Base-by-base conservation (phyloP, 1,140 invertebrate genomes). In the Drosophila quadrilineata region DNA sequence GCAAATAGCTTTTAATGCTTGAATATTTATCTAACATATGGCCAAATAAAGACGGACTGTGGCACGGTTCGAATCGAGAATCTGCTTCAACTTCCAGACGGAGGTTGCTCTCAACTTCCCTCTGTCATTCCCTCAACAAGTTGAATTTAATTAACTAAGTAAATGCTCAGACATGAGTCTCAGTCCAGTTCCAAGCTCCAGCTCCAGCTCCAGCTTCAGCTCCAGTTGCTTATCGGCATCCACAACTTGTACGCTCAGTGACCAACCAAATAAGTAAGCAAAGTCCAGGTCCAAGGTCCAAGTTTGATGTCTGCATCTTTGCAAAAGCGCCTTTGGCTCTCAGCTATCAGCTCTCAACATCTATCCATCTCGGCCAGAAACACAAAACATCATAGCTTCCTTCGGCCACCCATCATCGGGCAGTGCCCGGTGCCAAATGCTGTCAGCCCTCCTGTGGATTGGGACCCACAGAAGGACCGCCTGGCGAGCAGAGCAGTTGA, bases 61-160 rank as follows among this genome's bases (percentile, higher is more conserved):
- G n/a, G n/a, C n/a, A n/a, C n/a, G n/a, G n/a, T n/a, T n/a, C n/a
- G n/a, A n/a, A n/a, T n/a, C n/a, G n/a, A n/a, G n/a, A n/a, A n/a
- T n/a, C n/a, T n/a, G n/a, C n/a, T n/a, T n/a, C n/a, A n/a, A n/a
- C n/a, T n/a, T n/a, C n/a, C n/a, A n/a, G n/a, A n/a, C n/a, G n/a
- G 41, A 46, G 59, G 63, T 68, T 71, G 49, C 46, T 46, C 21
- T 71, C 54, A 52, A 38, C 28, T 50, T 4, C 40, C 46, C 41
- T 29, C 57, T 76, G 68, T 50, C 59, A 59, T 57, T 68, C 46
- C 62, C 58, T 48, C 40, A 84, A 85, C 71, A 80, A 80, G 76
- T 77, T 84, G 60, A 84, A 84, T 84, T 84, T 84, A 84, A 84
- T 84, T 84, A 84, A 84, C 77, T 84, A 85, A 84, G 77, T 84